phyloP scores from a whole-genome alignment of 37 sponge, comb jelly and placozoan genomes.

The Bolinopsis microptera region DNA sequence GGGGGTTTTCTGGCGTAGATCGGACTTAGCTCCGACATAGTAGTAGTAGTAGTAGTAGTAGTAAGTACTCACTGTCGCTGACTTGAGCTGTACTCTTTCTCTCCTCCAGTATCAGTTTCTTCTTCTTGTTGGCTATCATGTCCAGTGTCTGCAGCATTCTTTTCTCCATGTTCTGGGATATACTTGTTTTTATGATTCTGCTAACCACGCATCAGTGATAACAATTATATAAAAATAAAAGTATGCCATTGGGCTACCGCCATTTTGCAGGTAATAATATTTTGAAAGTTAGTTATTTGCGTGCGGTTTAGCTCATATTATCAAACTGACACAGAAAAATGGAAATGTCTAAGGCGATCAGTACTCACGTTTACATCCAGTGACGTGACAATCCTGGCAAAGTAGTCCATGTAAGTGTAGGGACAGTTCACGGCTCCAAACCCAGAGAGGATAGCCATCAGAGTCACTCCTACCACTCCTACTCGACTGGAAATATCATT shows the following conservation, averaged over 20 bases:
- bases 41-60: neutral
- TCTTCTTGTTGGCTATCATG: conserved; percentile 91
- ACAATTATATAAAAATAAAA: too few relatives aligned
- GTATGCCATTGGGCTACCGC: too few relatives aligned
- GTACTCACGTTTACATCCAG: conserved; percentile 22
- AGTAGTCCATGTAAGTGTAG: conserved; percentile 97
- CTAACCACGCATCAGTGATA: too few relatives aligned
- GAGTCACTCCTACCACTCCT: conserved; percentile 96
- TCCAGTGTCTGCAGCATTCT: conserved; percentile 87
- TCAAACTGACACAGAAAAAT: too few relatives aligned
- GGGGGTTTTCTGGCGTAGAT: too few relatives aligned
- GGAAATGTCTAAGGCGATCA: too few relatives aligned
- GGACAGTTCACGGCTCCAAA: conserved; percentile 99
- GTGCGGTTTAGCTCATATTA: too few relatives aligned
- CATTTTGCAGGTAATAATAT: too few relatives aligned
- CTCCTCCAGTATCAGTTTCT: conserved; percentile 67
- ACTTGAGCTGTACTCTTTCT: conserved; percentile 3
- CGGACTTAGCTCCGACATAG: too few relatives aligned
- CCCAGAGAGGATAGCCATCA: conserved; percentile 95
- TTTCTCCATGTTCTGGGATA: conserved; percentile 74
- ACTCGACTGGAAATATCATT: conserved; percentile 80
- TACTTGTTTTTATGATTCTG: too few relatives aligned
- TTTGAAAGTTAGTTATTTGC: too few relatives aligned
- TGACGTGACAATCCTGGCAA: conserved; percentile 73
- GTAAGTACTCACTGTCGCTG: neutral